These are phyloP conservation scores for Stenodera caucasica DNA, from an alignment of 2,888 invertebrate species.

Conservation along the genomic window DNA sequence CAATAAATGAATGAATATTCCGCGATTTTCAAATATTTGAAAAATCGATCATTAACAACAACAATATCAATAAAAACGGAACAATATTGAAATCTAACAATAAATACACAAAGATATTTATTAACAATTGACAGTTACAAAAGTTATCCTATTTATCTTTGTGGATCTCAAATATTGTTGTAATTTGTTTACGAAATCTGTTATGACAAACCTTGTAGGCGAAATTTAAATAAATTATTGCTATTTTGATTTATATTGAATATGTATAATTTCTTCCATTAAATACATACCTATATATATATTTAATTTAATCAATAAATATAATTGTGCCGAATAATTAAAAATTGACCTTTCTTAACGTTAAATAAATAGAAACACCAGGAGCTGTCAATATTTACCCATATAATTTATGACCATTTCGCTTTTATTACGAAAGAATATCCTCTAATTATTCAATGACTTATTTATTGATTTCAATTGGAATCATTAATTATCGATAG, in stretches of 20 bases:
- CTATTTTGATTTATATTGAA: background rate
- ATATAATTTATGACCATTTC: background rate
- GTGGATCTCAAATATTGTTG: background rate
- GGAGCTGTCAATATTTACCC: background rate
- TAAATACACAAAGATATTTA: background rate
- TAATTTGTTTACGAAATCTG: constrained; percentile 7
- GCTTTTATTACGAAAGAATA: background rate
- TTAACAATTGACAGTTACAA: constrained; percentile 5
- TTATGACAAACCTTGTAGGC: constrained; percentile 1
- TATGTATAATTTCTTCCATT: background rate
- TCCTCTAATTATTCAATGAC: background rate
- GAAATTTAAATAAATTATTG: background rate
- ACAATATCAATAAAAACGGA: background rate
- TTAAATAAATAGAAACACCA: background rate
- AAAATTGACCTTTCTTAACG: background rate
- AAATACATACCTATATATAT: too few relatives aligned
- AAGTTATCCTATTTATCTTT: background rate
- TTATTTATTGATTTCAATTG: too few relatives aligned
- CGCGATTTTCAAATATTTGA: background rate
- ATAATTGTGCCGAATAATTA: background rate
- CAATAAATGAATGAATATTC: background rate
- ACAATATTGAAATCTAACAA: background rate
- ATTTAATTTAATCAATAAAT: background rate
- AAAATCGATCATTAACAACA: constrained; percentile 2
- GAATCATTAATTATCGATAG: too few relatives aligned